Evolutionary conservation across 2,888 invertebrate species (phyloP), one percentile per base, ranked within the genome.

Genomic region (Auanema sp.): DNA sequence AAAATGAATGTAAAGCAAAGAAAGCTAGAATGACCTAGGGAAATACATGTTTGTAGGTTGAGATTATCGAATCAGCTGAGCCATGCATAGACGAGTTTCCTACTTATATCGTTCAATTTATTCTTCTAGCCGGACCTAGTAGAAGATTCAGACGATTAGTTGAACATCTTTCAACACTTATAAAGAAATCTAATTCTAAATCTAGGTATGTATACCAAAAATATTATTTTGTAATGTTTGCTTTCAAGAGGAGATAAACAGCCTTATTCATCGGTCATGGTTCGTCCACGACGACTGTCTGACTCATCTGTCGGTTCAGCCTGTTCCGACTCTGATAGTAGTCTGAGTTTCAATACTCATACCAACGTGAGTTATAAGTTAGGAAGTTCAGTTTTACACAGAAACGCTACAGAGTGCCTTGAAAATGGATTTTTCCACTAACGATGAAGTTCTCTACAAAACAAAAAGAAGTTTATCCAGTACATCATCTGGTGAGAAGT

Each of bases 21-120:
- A 40, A 55, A 55, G n/a, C 8, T n/a, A 33, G 14, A 4, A 16
- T 21, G 21, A 23, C 4, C 4, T 18, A 18, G 24, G 14, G 52
- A 16, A 14, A 54, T n/a, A 24, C 14, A 55, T 10, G 12, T 16
- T 54, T 72, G 33, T 54, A 79, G 76, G 76, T 78, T 23, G 77
- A 78, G 49, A 71, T 79, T 49, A 68, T 79, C 40, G 59, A 71
- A 47, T 65, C 71, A 24, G 66, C 79, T 25, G 71, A 76, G 62
- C 69, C 71, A 57, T 68, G 71, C 6, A 68, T 71, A 14, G 55
- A 68, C 5, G 79, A 78, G 47, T 65, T 69, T 16, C 79, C 81
- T 10, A 79, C 77, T 12, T 83, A 79, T 65, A 80, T 83, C 5
- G 83, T 83, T 2, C 83, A 83, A 56, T 83, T 83, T 61, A 75